Evolutionary conservation across 2,888 invertebrate genomes (phyloP), one percentile per base, ranked within the genome.

Genomic region (Selenia dentaria): DNA sequence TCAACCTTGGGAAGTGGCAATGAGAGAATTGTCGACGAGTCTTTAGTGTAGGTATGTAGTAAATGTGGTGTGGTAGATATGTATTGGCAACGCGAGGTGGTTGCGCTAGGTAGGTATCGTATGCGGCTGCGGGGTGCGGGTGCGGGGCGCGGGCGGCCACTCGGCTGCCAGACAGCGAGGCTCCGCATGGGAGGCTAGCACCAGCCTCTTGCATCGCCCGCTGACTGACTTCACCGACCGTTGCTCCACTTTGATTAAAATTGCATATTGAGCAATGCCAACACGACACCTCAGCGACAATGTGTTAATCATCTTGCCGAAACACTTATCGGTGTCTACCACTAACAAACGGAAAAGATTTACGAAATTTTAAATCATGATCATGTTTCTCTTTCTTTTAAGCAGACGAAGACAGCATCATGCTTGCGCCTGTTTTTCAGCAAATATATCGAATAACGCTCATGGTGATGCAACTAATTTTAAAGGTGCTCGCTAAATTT

Each of bases 151-250:
- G 57, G 60, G 67, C 70, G 69, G 67, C 60, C 68, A 75, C 73
- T 74, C 71, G 76, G 74, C 82, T 75, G 87, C 85, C 90, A 91
- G 91, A 91, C 91, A 91, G 91, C 91, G 91, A 83, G 91, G 91
- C 91, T 90, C 91, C 91, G 83, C 79, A 74, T 86, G 90, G 91
- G 89, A 86, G 86, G 87, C 84, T 77, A 85, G 66, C 84, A 84
- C 74, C 86, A 87, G 79, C 87, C 84, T 88, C 83, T 85, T 85
- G 83, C 89, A 85, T 67, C 77, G 82, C 70, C 71, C 49, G 72
- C 74, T 81, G 84, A 71, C 74, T 81, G 84, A 79, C 77, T 80
- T 82, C 78, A 75, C 52, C 84, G 83, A 91, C 77, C 70, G 67
- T 69, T 83, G 85, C 83, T 85, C 86, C 73, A 87, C 85, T 85